These are phyloP conservation scores for Drosophila burlai DNA, from an alignment of 1,140 invertebrate species.

Conservation along the genomic window DNA sequence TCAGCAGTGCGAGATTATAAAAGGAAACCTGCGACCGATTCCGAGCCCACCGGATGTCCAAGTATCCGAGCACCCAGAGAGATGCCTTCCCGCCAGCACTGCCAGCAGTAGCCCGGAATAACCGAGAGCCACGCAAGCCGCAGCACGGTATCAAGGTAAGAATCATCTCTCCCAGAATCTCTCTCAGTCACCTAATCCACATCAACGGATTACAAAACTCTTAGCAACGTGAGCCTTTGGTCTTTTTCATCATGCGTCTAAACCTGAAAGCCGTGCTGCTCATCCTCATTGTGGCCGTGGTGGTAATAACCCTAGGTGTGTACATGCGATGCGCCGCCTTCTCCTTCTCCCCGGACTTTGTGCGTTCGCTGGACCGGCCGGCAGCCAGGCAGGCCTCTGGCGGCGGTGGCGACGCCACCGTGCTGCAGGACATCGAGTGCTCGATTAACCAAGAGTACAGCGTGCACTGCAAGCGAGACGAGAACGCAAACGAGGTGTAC, in stretches of 20 bases:
- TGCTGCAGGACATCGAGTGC: conserved; percentile 93
- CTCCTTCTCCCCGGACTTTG: conserved; percentile 73
- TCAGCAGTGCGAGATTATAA: background rate
- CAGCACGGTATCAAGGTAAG: conserved; percentile 45
- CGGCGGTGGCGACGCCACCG: conserved; percentile 9
- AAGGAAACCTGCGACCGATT: background rate
- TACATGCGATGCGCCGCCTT: conserved; percentile 87
- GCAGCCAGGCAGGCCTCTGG: conserved; percentile 9
- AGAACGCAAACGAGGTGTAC: conserved; percentile 94
- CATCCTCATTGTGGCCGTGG: conserved; percentile 85
- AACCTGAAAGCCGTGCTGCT: conserved; percentile 87
- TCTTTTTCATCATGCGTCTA: conserved; percentile 87
- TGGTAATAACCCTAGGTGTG: conserved; percentile 86
- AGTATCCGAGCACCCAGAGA: conserved; percentile 12
- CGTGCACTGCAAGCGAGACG: conserved; percentile 93
- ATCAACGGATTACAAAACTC: background rate
- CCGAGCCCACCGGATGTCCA: conserved; percentile 29
- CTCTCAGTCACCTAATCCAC: background rate
- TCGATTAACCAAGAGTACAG: conserved; percentile 95
- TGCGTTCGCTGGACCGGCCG: conserved; percentile 53
- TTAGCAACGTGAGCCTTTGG: conserved; percentile 71
- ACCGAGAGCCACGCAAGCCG: conserved; percentile 37
- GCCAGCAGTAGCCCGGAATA: conserved; percentile 25
- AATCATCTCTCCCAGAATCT: background rate
- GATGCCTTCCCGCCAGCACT: conserved; percentile 34